Base-by-base conservation (phyloP, 2,797 vertebrate species). In the Leucoraja ocellata region DNA sequence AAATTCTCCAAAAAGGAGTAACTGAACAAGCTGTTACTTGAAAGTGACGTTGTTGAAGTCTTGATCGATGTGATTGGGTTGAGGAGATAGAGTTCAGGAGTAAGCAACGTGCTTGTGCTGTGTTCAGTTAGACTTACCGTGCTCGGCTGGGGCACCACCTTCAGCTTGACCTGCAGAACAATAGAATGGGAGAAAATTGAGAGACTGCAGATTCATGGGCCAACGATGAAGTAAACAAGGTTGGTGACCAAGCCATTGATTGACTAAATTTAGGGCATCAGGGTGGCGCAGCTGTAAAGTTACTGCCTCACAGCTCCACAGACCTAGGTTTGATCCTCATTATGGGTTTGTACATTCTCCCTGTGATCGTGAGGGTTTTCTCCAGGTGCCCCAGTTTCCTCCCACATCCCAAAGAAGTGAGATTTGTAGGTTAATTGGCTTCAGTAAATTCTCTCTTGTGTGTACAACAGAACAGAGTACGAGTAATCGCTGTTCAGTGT, bases 151-250 rank as follows among this genome's bases (percentile, higher is more conserved):
- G 86, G 93, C 91, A 76, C 94, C 94, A 16, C 94, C 94, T 16
- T 96, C 95, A 2, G 91, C 94, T 94, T 95, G 95, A 94, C 95
- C 96, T 97, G 94, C 94, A 71, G 94, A 95, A 94, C 93, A 95
- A 23, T 94, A 95, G 94, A 95, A 23, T 95, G 94, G 93, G 68
- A 95, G 93, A 91, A 0, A 88, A 88, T 21, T 21, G 13, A 9
- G 5, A 1, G 16, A 93, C 71, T 86, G 93, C 14, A n/a, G 74
- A 74, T 81, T 81, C 36, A 46, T 39, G 23, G 4, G 14, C 61
- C 23, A 23, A 65, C 6, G 23, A 36, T 39, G 9, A 63, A 81
- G 28, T 36, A 74, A 93, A 77, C 39, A 93, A 78, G 76, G 73
- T 0, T 23, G 16, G 74, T 39, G n/a, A 18, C 28, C 61, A 68